Evolutionary conservation across 2,888 invertebrate genomes (phyloP).

Genomic region (Micoletzkya japonica): DNA sequence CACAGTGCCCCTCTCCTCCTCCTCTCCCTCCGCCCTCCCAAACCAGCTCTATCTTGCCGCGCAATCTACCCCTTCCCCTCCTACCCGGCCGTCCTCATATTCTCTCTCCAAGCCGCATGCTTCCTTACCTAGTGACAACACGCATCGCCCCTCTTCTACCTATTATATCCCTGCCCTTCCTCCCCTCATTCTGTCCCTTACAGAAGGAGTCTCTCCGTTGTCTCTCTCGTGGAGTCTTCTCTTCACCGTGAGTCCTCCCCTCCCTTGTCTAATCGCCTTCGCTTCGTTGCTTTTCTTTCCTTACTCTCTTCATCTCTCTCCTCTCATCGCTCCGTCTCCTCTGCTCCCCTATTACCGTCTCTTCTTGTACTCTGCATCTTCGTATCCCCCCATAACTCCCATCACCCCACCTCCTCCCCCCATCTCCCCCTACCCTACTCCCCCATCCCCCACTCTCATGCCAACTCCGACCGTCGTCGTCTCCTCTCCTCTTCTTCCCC

Average conservation of each 20-base stretch:
- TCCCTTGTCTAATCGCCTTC: too few relatives aligned
- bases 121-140: too few relatives aligned
- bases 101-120: neutral
- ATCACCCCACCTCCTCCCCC: neutral
- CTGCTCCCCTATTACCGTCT: neutral
- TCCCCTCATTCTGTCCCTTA: too few relatives aligned
- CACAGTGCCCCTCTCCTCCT: neutral
- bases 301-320: neutral
- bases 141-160: neutral
- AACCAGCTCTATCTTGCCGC: constrained; percentile 12
- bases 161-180: neutral
- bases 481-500: too few relatives aligned
- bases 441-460: too few relatives aligned
- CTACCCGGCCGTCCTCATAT: neutral
- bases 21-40: constrained; percentile 6
- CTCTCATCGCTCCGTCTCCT: neutral
- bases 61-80: neutral
- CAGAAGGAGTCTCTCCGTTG: too few relatives aligned
- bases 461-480: too few relatives aligned
- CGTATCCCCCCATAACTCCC: neutral
- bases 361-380: neutral
- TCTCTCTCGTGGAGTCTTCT: too few relatives aligned
- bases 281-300: neutral
- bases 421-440: neutral
- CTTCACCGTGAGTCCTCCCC: too few relatives aligned